Conservation (phyloP, 2,113 vertebrate genomes). For the Cacatua alba region DNA sequence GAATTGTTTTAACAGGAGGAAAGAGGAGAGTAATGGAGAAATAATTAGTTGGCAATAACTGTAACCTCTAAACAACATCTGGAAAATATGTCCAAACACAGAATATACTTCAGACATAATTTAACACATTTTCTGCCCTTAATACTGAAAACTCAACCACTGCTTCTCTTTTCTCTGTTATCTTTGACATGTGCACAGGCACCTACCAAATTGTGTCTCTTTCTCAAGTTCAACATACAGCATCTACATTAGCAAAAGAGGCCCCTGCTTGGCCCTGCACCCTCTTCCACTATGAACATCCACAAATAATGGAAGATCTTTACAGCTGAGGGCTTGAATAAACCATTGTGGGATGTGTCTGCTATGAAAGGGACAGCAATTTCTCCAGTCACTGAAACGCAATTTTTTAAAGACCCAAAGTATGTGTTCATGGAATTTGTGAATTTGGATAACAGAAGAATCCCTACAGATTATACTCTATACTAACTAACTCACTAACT, state of each 20-base stretch:
- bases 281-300: background rate
- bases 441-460: background rate
- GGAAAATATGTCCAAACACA: background rate
- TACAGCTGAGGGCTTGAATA: background rate
- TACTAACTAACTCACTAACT: background rate
- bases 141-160: background rate
- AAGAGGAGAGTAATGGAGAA: background rate
- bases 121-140: background rate
- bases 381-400: conserved; percentile 11
- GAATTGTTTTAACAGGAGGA: background rate
- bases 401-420: background rate
- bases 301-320: background rate
- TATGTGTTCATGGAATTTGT: background rate
- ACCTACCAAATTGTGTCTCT: background rate
- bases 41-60: background rate
- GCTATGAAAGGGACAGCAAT: background rate
- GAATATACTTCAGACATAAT: background rate
- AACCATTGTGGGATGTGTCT: background rate
- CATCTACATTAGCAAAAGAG: background rate
- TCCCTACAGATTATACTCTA: background rate
- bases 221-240: background rate
- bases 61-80: background rate
- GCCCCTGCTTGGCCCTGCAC: background rate
- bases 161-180: background rate
- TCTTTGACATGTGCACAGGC: background rate